A percentile compares a stretch with the other conserved stretches of the same genome.
phyloP scores from a whole-genome alignment of 2,797 vertebrate species.

The Lindbergichthys nudifrons region DNA sequence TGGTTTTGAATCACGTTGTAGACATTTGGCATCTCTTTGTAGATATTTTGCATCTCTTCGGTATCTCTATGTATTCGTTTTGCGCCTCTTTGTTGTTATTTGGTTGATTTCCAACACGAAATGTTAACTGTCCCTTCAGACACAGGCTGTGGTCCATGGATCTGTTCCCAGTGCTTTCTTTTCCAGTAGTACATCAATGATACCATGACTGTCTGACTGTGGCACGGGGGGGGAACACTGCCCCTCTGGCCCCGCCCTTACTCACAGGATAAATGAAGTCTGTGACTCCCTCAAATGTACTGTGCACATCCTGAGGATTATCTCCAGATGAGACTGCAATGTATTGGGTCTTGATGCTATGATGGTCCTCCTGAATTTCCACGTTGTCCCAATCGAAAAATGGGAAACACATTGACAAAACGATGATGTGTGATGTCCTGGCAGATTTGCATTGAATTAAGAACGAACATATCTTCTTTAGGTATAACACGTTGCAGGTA shows the following conservation, averaged over 20 bases:
- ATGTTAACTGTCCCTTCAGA: not conserved
- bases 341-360: conserved; percentile 20
- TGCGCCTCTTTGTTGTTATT: not conserved
- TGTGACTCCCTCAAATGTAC: conserved; percentile 46
- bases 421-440: not conserved
- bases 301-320: conserved; percentile 50
- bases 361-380: conserved; percentile 31
- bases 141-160: not conserved
- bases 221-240: not conserved
- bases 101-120: not conserved
- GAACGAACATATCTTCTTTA: not conserved
- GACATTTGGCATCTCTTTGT: not conserved
- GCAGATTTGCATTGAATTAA: not conserved
- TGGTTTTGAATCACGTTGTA: not conserved
- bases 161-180: too few species aligned
- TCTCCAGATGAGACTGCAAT: conserved; percentile 51
- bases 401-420: not conserved
- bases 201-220: not conserved
- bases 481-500: not conserved
- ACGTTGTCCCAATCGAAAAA: not conserved
- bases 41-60: not conserved
- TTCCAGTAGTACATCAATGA: not conserved
- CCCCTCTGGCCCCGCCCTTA: not conserved
- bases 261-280: conserved; percentile 35
- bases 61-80: not conserved